Conservation (phyloP, 2,888 invertebrate genomes). For the Itoplectis maculator region DNA sequence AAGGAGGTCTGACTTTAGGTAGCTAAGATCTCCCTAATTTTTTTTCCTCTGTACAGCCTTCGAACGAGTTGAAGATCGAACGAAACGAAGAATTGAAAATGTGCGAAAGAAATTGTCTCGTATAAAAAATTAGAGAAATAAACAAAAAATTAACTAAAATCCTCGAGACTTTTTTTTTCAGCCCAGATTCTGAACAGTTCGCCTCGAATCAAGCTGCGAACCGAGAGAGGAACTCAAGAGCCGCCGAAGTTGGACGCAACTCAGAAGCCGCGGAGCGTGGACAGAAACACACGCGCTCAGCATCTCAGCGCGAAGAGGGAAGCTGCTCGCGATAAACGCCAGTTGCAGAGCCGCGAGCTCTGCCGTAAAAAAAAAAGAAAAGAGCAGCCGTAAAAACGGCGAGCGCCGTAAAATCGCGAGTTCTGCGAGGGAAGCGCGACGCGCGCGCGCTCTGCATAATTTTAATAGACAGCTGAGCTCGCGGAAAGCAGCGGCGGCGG, state of each 20-base stretch:
- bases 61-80: too few species aligned
- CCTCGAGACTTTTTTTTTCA: slow-evolving; percentile 11
- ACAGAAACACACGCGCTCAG: neutral
- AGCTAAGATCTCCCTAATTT: too few species aligned
- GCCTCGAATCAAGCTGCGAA: neutral
- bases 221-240: slow-evolving; percentile 11
- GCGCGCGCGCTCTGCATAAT: slow-evolving; percentile 53
- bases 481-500: too few species aligned
- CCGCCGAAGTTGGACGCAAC: too few species aligned
- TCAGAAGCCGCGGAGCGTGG: neutral
- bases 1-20: too few species aligned
- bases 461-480: slow-evolving; percentile 58
- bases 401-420: slow-evolving; percentile 56
- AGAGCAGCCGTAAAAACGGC: slow-evolving; percentile 62
- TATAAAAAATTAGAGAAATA: too few species aligned
- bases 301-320: slow-evolving; percentile 20
- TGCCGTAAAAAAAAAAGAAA: too few species aligned
- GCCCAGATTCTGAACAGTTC: neutral
- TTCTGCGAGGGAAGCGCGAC: slow-evolving; percentile 39
- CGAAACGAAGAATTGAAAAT: too few species aligned
- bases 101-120: too few species aligned
- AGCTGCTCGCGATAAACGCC: slow-evolving; percentile 19
- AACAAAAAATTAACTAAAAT: too few species aligned
- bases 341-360: slow-evolving; percentile 6
- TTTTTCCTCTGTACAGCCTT: too few species aligned